Base-by-base conservation (phyloP, 2,113 vertebrate genomes). In the Copsychus sechellarum region DNA sequence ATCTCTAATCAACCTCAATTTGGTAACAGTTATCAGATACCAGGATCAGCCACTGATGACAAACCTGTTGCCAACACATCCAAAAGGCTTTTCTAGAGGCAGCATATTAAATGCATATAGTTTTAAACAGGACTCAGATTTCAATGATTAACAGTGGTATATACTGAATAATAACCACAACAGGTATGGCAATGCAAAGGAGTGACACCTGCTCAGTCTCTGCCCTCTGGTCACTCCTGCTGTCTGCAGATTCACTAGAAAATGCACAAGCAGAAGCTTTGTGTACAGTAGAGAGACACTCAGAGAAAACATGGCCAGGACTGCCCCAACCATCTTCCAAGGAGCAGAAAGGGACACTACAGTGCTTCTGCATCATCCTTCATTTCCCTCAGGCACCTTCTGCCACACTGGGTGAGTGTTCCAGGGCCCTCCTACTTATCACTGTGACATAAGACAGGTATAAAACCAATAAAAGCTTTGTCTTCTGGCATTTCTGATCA, bases 181-280 rank as follows among this genome's bases (percentile, higher is more conserved):
- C 0, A 2, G 6, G 6, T 20, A 51, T 21, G 1, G 0, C 0
- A 3, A 70, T 13, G 9, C 19, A 61, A 70, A 71, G 43, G 19
- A 72, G 40, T 3, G 43, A 72, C 53, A 67, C 7, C 11, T 33
- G n/a, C 45, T 70, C 45, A 38, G 80, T 33, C 16, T n/a, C 38
- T 72, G 58, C 29, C n/a, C 45, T 65, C 65, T 0, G 0, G 23
- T 65, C 48, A n/a, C 24, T 40, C 34, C 42, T 40, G 42, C 28
- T 28, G 28, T 24, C 58, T 12, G 19, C 43, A 67, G 17, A 31
- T 22, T 28, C 31, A 14, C 16, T 8, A 43, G n/a, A 62, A 80
- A 84, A 84, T 1, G 2, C 42, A 34, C 10, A 20, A 48, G 64
- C 8, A 19, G 60, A 31, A 40, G 4, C 26, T 20, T 51, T 29